Conservation (phyloP, 2,113 vertebrate species). For the cattle (Bos taurus) region DNA sequence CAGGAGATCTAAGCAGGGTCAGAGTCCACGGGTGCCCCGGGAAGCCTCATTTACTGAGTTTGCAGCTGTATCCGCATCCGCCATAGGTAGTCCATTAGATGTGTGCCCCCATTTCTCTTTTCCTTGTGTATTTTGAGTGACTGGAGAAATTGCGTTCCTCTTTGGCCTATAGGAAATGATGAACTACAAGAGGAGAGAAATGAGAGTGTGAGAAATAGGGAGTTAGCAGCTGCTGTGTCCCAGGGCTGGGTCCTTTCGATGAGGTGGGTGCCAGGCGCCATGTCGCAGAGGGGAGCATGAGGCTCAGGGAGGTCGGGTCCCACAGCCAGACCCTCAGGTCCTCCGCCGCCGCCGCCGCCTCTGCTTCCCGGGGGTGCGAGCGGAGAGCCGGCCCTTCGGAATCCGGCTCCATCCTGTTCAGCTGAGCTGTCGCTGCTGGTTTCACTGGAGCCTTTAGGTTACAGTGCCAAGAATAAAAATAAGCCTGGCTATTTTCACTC, state of each 20-base stretch:
- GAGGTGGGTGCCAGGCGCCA: not conserved
- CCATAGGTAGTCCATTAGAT: accelerated
- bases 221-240: accelerated
- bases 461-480: constrained; percentile 62
- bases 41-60: not conserved
- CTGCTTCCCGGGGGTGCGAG: accelerated
- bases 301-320: accelerated
- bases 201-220: not conserved
- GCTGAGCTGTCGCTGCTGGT: not conserved
- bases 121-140: not conserved
- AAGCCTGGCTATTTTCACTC: constrained; percentile 64
- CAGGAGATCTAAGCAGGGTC: not conserved
- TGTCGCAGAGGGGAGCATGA: accelerated
- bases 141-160: not conserved
- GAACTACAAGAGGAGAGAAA: not conserved
- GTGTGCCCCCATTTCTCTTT: not conserved
- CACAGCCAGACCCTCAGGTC: not conserved
- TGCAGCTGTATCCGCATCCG: not conserved
- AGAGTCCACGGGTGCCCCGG: not conserved
- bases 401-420: not conserved
- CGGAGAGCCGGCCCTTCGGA: accelerated
- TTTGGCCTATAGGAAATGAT: not conserved
- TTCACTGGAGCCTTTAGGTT: constrained; percentile 13
- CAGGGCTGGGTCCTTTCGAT: too few relatives aligned
- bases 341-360: accelerated